These are phyloP conservation scores for Lepetodrilus schrolli DNA, from an alignment of 2,888 invertebrate genomes.

Conservation along the genomic window DNA sequence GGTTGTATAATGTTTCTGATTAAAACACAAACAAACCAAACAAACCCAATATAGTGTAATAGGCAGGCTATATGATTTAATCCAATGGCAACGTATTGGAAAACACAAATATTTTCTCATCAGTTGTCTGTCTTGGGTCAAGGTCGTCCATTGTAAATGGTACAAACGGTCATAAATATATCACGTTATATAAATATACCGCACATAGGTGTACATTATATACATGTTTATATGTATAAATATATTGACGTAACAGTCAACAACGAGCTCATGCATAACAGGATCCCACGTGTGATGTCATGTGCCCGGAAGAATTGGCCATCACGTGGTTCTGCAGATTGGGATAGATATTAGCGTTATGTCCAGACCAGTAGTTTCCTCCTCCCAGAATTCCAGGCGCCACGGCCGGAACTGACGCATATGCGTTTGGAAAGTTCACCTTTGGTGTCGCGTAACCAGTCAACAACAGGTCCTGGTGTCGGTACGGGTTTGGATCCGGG, in stretches of 20 bases:
- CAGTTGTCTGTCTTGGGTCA: too few species aligned
- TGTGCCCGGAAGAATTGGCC: slow-evolving; percentile 85
- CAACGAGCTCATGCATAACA: slow-evolving; percentile 37
- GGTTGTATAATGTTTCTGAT: too few species aligned
- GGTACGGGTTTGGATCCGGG: slow-evolving; percentile 89
- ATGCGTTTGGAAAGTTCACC: slow-evolving; percentile 87
- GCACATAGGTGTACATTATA: neutral
- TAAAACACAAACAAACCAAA: too few species aligned
- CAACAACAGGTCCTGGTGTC: slow-evolving; percentile 97
- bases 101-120: too few species aligned
- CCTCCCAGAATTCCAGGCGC: slow-evolving; percentile 53
- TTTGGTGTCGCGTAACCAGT: slow-evolving; percentile 81
- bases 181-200: neutral
- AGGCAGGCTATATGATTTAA: too few species aligned
- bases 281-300: slow-evolving; percentile 91
- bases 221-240: neutral
- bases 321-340: slow-evolving; percentile 80
- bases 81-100: too few species aligned
- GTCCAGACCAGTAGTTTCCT: slow-evolving; percentile 53
- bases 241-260: neutral
- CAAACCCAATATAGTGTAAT: too few species aligned
- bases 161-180: neutral
- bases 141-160: too few species aligned
- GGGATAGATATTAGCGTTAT: slow-evolving; percentile 51
- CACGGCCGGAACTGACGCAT: slow-evolving; percentile 44